These are phyloP conservation scores for Archocentrus centrarchus DNA, from an alignment of 2,113 vertebrate species.

Conservation along the genomic window DNA sequence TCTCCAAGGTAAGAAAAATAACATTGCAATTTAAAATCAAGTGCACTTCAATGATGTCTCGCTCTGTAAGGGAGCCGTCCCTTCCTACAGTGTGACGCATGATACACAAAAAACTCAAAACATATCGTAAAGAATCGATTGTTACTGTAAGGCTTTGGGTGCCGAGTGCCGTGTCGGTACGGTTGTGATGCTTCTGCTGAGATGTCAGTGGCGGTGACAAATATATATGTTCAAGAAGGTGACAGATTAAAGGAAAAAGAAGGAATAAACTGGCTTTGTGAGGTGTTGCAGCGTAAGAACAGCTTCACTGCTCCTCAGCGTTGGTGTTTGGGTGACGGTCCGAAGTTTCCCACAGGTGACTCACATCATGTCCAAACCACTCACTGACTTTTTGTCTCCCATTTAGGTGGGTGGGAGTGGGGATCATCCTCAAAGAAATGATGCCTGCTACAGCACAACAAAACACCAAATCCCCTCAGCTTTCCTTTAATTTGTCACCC, in stretches of 20 bases:
- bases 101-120: slow-evolving; percentile 71
- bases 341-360: neutral
- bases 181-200: slow-evolving; percentile 30
- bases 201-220: slow-evolving; percentile 12
- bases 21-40: slow-evolving; percentile 80
- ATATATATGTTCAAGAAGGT: neutral
- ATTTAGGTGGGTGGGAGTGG: neutral
- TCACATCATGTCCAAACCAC: neutral
- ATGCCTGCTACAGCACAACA: neutral
- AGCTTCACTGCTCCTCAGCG: neutral
- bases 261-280: neutral
- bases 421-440: accelerated
- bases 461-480: neutral
- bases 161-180: slow-evolving; percentile 64
- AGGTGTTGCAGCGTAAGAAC: neutral
- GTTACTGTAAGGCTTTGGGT: slow-evolving; percentile 82
- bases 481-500: slow-evolving; percentile 4
- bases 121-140: slow-evolving; percentile 52
- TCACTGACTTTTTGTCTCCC: neutral
- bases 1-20: slow-evolving; percentile 80
- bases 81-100: slow-evolving; percentile 72
- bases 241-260: neutral
- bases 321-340: neutral
- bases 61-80: slow-evolving; percentile 54
- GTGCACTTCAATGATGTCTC: slow-evolving; percentile 80